Conservation (phyloP, 2,113 vertebrate species). For the human (Homo sapiens) region DNA sequence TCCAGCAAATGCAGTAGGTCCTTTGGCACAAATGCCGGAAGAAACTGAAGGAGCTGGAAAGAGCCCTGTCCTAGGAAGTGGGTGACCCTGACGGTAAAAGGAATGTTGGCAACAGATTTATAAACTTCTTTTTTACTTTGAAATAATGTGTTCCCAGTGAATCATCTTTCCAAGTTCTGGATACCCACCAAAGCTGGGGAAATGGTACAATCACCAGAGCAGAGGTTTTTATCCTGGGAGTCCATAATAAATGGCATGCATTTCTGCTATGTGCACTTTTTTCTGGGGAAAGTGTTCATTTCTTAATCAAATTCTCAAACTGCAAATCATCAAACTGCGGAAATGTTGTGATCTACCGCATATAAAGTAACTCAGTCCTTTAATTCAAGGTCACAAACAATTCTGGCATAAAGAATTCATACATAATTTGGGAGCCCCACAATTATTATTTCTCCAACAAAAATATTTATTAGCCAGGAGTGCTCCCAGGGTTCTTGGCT, state of each 20-base stretch:
- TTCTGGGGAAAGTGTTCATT: not conserved
- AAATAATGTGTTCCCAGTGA: not conserved
- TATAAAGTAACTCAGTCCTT: not conserved
- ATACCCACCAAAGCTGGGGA: not conserved
- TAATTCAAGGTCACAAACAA: slow-evolving; percentile 21
- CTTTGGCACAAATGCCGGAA: not conserved
- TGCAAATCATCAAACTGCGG: not conserved
- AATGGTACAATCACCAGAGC: not conserved
- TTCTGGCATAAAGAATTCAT: not conserved
- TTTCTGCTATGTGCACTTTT: not conserved
- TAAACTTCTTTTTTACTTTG: not conserved
- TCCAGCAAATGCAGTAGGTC: not conserved
- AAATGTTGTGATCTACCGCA: not conserved
- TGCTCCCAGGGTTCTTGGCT: slow-evolving; percentile 65
- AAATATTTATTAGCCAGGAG: slow-evolving; percentile 55
- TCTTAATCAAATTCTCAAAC: not conserved
- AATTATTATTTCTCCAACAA: slow-evolving; percentile 57
- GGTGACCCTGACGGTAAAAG: not conserved
- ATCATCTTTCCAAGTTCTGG: not conserved
- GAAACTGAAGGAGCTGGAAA: not conserved
- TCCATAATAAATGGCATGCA: not conserved
- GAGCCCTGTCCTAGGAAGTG: not conserved
- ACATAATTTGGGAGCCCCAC: slow-evolving; percentile 30
- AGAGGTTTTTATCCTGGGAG: not conserved
- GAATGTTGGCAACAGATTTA: not conserved